These are phyloP conservation scores for Brachystomella parvula DNA, from an alignment of 1,140 invertebrate genomes.

Conservation along the genomic window DNA sequence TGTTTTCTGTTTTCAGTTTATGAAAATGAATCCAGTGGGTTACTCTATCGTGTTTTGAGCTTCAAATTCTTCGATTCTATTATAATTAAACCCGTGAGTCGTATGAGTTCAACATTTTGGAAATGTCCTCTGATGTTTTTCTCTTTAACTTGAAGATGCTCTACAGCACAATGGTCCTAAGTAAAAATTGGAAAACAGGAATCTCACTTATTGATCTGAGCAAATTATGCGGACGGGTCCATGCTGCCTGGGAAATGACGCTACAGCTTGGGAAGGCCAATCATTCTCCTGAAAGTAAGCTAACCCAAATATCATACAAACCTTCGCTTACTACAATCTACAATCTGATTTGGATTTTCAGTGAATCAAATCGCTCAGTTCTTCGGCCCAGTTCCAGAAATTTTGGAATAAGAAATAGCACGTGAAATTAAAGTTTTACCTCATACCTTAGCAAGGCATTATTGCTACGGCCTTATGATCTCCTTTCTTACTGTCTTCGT, in stretches of 20 bases:
- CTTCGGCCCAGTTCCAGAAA: background rate
- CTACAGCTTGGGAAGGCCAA: background rate
- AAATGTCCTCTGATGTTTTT: background rate
- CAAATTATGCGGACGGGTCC: background rate
- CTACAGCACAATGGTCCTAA: background rate
- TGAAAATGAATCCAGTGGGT: background rate
- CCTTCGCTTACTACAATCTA: background rate
- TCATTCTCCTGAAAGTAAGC: background rate
- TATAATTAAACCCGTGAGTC: background rate
- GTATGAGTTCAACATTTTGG: too few species aligned
- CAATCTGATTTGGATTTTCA: background rate
- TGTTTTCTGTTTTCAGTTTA: background rate
- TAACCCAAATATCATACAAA: background rate
- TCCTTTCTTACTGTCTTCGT: too few species aligned
- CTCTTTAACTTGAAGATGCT: background rate
- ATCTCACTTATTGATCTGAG: background rate
- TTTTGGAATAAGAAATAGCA: too few species aligned
- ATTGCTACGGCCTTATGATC: too few species aligned
- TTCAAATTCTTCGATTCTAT: background rate
- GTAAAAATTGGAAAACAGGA: background rate
- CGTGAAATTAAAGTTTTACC: too few species aligned
- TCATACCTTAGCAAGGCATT: too few species aligned
- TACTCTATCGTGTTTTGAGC: background rate
- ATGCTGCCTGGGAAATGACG: background rate
- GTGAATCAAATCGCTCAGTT: constrained; percentile 1